Percentiles rank a stretch among this genome's conserved stretches.
These are phyloP conservation scores for Planiliza haematocheilus DNA, from an alignment of 2,113 vertebrate species.

Conservation along the genomic window DNA sequence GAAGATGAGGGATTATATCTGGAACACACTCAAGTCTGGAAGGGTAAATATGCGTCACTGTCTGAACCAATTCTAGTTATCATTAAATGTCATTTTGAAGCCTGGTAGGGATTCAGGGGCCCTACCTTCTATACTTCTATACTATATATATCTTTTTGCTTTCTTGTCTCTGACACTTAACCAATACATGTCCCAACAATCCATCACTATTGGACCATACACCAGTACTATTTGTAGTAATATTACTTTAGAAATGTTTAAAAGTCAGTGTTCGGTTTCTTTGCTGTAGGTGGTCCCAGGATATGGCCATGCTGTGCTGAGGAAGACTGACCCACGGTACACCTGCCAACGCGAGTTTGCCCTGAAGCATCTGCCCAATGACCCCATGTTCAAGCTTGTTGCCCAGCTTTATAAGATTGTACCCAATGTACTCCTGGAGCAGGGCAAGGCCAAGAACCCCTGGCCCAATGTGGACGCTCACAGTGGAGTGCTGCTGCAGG, in stretches of 20 bases:
- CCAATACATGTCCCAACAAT: not conserved
- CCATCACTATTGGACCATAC: not conserved
- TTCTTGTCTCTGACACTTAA: not conserved
- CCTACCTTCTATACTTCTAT: not conserved
- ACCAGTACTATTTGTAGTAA: not conserved
- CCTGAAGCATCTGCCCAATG: constrained; percentile 94
- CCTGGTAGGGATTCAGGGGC: not conserved
- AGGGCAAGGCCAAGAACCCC: constrained; percentile 98
- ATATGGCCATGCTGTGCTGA: constrained; percentile 93
- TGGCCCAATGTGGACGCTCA: constrained; percentile 99
- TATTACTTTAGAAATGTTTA: not conserved
- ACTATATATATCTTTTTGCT: no score
- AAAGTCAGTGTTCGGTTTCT: not conserved
- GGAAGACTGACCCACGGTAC: constrained; percentile 95
- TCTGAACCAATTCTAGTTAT: not conserved
- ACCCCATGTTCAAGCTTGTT: constrained; percentile 95
- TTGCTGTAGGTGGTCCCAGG: constrained; percentile 90
- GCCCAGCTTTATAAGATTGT: constrained; percentile 98
- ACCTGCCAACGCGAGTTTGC: constrained; percentile 95
- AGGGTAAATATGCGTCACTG: constrained; percentile 83
- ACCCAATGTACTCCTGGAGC: constrained; percentile 93
- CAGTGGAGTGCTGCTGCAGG: constrained; percentile 97
- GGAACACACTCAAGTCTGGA: constrained; percentile 98
- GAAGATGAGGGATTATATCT: constrained; percentile 94
- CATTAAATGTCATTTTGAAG: not conserved